phyloP scores from a whole-genome alignment of 2,113 vertebrate genomes.

The Sigmodon hispidus region DNA sequence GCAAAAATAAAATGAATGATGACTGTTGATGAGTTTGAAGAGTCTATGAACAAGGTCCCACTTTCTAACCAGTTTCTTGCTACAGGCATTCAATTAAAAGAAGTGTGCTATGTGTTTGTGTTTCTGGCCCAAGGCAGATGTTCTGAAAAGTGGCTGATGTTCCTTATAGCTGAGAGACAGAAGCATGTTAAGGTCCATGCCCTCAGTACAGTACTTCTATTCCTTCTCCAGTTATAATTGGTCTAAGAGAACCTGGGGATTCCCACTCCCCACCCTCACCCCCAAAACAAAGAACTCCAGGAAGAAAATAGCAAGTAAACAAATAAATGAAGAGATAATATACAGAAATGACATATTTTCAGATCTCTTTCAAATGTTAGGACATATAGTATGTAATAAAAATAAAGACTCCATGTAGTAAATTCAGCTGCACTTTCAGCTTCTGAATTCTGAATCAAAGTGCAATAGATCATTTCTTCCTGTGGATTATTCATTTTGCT shows the following conservation, averaged over 20 bases:
- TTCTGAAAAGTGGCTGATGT: not conserved
- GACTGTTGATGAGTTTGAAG: not conserved
- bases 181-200: not conserved
- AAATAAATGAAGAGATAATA: not conserved
- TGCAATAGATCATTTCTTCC: not conserved
- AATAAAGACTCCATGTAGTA: not conserved
- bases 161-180: not conserved
- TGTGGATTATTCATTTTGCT: not conserved
- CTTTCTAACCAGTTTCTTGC: conserved; percentile 30
- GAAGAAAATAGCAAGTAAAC: conserved; percentile 15
- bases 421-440: not conserved
- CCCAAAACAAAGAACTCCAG: not conserved
- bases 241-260: not conserved
- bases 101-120: not conserved
- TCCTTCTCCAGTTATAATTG: not conserved
- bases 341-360: not conserved
- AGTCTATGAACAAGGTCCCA: not conserved
- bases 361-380: not conserved
- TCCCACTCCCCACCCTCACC: too few relatives aligned
- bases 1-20: not conserved
- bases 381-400: not conserved
- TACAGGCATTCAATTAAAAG: conserved; percentile 49
- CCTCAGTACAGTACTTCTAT: not conserved
- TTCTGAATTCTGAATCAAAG: not conserved
- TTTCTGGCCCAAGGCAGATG: not conserved